These are phyloP conservation scores for Catharus minimus DNA, from an alignment of 2,113 vertebrate genomes.

Conservation along the genomic window DNA sequence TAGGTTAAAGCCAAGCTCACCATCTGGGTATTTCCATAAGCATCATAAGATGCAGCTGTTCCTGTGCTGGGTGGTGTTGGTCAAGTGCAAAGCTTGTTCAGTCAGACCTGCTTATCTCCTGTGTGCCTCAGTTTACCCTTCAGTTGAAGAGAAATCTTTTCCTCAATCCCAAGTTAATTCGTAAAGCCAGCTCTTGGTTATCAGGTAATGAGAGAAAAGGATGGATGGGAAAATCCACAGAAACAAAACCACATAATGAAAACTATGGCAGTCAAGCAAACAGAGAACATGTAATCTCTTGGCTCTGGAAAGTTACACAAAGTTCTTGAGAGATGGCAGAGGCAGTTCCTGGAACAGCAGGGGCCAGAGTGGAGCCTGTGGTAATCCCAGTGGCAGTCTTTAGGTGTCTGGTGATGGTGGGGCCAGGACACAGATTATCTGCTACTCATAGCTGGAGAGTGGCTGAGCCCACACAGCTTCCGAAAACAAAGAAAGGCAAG, in stretches of 20 bases:
- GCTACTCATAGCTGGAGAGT: neutral
- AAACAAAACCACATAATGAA: neutral
- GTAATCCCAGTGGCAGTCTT: neutral
- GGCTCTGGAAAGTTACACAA: neutral
- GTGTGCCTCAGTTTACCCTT: neutral
- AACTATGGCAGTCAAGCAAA: neutral
- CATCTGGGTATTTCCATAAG: neutral
- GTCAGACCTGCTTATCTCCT: neutral
- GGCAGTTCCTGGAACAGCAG: neutral
- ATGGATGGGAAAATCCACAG: neutral
- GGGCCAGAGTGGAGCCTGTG: neutral
- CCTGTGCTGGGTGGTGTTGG: neutral
- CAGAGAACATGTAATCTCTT: neutral
- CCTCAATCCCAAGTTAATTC: neutral
- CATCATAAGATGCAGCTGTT: neutral
- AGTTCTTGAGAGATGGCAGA: neutral
- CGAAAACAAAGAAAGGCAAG: neutral
- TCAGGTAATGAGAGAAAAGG: neutral
- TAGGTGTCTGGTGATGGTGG: neutral
- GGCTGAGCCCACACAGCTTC: neutral
- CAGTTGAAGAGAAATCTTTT: neutral
- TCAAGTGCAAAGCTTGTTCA: neutral
- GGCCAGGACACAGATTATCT: neutral
- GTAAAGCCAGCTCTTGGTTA: neutral
- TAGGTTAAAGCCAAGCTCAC: neutral